Evolutionary conservation across 2,113 vertebrate species (phyloP).

Genomic region (Heterochromis multidens): DNA sequence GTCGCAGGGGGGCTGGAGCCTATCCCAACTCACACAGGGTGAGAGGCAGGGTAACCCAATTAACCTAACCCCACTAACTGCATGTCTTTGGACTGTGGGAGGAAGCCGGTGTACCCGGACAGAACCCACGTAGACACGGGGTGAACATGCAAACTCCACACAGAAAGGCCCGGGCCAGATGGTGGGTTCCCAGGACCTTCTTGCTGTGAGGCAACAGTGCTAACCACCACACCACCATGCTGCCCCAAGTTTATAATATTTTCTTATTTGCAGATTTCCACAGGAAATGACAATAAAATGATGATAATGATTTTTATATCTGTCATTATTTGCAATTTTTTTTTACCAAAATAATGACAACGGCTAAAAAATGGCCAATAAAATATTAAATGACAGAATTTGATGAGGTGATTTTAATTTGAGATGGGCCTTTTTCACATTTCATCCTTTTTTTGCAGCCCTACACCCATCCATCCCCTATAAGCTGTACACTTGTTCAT

Average conservation of each 20-base stretch:
- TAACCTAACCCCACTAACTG: too few relatives aligned
- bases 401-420: neutral
- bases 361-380: neutral
- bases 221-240: rapidly evolving
- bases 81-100: too few relatives aligned
- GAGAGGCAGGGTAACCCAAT: too few relatives aligned
- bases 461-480: too few relatives aligned
- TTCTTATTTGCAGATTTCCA: rapidly evolving
- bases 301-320: neutral
- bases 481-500: neutral
- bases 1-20: too few relatives aligned
- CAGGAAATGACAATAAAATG: neutral
- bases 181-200: neutral
- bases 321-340: neutral
- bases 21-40: too few relatives aligned
- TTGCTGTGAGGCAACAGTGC: neutral
- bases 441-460: too few relatives aligned
- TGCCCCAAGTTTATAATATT: neutral
- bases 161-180: too few relatives aligned
- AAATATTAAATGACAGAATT: neutral
- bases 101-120: too few relatives aligned
- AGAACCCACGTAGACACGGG: too few relatives aligned
- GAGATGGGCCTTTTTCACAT: too few relatives aligned
- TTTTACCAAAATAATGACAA: neutral
- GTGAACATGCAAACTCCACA: too few relatives aligned